A percentile compares a stretch with the other conserved stretches of the same genome.
Conservation (phyloP, 2,888 invertebrate species). For the Altica lythri region DNA sequence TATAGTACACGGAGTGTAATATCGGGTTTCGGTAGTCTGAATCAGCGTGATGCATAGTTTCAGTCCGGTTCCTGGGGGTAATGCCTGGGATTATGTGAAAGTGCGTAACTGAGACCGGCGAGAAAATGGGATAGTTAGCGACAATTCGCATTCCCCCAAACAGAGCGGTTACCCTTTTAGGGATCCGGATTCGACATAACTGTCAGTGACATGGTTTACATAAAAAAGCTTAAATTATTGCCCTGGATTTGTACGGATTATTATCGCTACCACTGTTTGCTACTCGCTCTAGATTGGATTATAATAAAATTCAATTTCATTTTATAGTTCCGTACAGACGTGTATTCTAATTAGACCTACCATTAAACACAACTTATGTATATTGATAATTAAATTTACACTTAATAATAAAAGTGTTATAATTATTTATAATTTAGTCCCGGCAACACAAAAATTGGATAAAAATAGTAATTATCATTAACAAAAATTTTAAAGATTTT, state of each 20-base stretch:
- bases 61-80: slow-evolving; percentile 46
- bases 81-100: slow-evolving; percentile 53
- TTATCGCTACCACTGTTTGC: slow-evolving; percentile 31
- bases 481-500: too few relatives aligned
- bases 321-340: slow-evolving; percentile 13
- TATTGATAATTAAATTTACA: too few relatives aligned
- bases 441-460: too few relatives aligned
- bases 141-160: slow-evolving; percentile 58
- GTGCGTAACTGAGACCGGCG: slow-evolving; percentile 49
- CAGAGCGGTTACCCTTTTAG: slow-evolving; percentile 55
- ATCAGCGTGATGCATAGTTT: slow-evolving; percentile 36
- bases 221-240: slow-evolving; percentile 56
- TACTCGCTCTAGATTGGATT: slow-evolving; percentile 28
- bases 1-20: slow-evolving; percentile 44
- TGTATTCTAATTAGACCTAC: not conserved
- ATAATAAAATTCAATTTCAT: slow-evolving; percentile 33
- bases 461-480: too few relatives aligned
- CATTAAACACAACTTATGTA: too few relatives aligned
- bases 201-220: slow-evolving; percentile 56
- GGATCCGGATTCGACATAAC: slow-evolving; percentile 52
- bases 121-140: slow-evolving; percentile 57
- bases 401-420: too few relatives aligned
- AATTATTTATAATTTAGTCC: too few relatives aligned
- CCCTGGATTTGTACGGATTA: slow-evolving; percentile 50
- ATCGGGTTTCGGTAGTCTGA: slow-evolving; percentile 38